These are phyloP conservation scores for Sisyra nigra DNA, from an alignment of 2,888 invertebrate genomes.

Conservation along the genomic window DNA sequence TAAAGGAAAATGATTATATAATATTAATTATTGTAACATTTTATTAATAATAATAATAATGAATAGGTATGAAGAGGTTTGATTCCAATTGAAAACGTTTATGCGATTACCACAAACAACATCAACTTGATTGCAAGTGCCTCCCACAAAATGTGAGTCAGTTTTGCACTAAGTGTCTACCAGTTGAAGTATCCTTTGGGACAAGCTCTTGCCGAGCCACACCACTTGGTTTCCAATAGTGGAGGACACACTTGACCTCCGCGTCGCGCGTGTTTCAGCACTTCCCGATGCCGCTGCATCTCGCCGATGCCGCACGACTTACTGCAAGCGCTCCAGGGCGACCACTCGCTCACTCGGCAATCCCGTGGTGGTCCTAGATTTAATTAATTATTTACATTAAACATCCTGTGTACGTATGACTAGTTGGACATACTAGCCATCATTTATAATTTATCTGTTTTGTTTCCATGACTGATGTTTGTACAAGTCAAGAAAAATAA, in stretches of 20 bases:
- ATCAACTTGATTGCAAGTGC: background rate
- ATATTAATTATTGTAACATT: too few species aligned
- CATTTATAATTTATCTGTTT: too few species aligned
- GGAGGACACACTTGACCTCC: slow-evolving; percentile 75
- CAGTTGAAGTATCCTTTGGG: slow-evolving; percentile 46
- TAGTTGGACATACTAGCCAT: too few species aligned
- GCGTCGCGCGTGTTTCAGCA: slow-evolving; percentile 58
- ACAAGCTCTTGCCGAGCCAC: slow-evolving; percentile 59
- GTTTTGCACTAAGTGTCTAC: slow-evolving; percentile 20
- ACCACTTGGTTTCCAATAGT: slow-evolving; percentile 74
- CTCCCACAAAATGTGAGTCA: background rate
- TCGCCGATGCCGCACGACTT: slow-evolving; percentile 83
- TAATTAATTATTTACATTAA: too few species aligned
- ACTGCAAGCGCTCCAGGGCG: slow-evolving; percentile 74
- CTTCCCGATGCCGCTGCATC: slow-evolving; percentile 61
- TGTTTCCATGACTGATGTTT: too few species aligned
- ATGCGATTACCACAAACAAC: too few species aligned
- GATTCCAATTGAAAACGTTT: too few species aligned
- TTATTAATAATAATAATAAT: too few species aligned
- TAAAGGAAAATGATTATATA: too few species aligned
- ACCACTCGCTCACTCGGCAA: slow-evolving; percentile 76
- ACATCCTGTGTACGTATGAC: too few species aligned
- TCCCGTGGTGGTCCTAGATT: slow-evolving; percentile 46
- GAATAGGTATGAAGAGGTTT: too few species aligned
- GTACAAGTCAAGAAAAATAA: too few species aligned